Evolutionary conservation across 2,797 vertebrate species (phyloP).

Genomic region (Eulemur rubriventer): DNA sequence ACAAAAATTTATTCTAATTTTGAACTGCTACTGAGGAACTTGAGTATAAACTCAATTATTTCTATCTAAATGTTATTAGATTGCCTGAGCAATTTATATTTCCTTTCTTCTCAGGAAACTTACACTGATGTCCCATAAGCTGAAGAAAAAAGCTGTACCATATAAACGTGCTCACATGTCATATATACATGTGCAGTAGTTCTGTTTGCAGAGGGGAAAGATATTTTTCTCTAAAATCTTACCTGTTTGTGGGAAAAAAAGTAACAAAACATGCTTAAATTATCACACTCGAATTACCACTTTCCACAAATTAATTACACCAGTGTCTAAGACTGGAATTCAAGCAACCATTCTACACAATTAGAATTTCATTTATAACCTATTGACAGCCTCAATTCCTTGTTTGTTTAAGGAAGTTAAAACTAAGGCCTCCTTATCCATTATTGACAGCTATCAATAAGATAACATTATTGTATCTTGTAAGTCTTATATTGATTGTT

Average conservation of each 20-base stretch:
- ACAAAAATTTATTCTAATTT: conserved; percentile 45
- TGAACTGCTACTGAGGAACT: conserved; percentile 10
- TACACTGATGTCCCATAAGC: not conserved
- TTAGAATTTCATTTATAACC: conserved; percentile 59
- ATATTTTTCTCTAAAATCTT: conserved; percentile 18
- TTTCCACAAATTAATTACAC: conserved; percentile 45
- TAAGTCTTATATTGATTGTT: conserved; percentile 54
- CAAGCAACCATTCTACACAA: conserved; percentile 20
- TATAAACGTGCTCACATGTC: not conserved
- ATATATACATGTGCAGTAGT: not conserved
- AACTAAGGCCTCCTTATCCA: conserved; percentile 47
- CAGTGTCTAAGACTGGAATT: not conserved
- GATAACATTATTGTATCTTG: conserved; percentile 48
- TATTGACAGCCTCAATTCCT: conserved; percentile 33
- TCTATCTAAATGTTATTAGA: conserved; percentile 45
- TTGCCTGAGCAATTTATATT: conserved; percentile 29
- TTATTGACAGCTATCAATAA: conserved; percentile 68
- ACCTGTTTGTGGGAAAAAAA: not conserved
- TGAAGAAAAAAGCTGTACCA: not conserved
- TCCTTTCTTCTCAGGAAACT: conserved; percentile 42
- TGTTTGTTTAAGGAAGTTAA: conserved; percentile 52
- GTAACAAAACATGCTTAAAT: conserved; percentile 16
- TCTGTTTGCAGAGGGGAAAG: conserved; percentile 1
- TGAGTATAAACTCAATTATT: conserved; percentile 45
- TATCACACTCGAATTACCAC: not conserved